Conservation (phyloP, 1,140 invertebrate species). For the Semibalanus balanoides region DNA sequence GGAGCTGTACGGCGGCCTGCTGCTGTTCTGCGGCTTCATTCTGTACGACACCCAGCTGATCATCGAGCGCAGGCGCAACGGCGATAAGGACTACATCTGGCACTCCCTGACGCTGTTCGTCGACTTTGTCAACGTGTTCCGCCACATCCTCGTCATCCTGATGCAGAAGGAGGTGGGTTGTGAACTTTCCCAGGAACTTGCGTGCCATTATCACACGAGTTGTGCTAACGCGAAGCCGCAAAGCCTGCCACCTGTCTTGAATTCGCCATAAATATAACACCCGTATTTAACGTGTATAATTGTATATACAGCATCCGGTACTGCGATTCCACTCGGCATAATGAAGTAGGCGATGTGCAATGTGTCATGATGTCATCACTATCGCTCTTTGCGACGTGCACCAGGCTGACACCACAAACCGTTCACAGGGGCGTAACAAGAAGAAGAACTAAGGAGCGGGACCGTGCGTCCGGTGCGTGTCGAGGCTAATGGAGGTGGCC, state of each 20-base stretch:
- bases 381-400: too few species aligned
- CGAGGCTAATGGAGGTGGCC: too few species aligned
- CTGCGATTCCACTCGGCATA: too few species aligned
- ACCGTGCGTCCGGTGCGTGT: too few species aligned
- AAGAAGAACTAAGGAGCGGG: neutral
- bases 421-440: neutral
- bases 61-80: slow-evolving; percentile 74
- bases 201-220: neutral
- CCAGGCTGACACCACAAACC: neutral
- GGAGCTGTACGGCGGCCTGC: slow-evolving; percentile 72
- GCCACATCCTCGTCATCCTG: slow-evolving; percentile 70
- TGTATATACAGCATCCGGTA: too few species aligned
- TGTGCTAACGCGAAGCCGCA: neutral
- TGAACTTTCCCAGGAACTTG: neutral
- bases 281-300: too few species aligned
- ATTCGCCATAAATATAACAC: too few species aligned
- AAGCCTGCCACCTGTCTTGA: neutral
- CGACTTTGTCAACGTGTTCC: slow-evolving; percentile 82
- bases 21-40: slow-evolving; percentile 85
- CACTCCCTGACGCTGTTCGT: slow-evolving; percentile 83
- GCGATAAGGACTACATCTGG: slow-evolving; percentile 81
- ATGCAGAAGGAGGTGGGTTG: slow-evolving; percentile 51
- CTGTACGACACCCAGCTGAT: slow-evolving; percentile 93
- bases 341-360: too few species aligned
- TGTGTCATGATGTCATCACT: too few species aligned